Base-by-base conservation (phyloP, 2,888 invertebrate genomes). In the Meliscaeva auricollis region DNA sequence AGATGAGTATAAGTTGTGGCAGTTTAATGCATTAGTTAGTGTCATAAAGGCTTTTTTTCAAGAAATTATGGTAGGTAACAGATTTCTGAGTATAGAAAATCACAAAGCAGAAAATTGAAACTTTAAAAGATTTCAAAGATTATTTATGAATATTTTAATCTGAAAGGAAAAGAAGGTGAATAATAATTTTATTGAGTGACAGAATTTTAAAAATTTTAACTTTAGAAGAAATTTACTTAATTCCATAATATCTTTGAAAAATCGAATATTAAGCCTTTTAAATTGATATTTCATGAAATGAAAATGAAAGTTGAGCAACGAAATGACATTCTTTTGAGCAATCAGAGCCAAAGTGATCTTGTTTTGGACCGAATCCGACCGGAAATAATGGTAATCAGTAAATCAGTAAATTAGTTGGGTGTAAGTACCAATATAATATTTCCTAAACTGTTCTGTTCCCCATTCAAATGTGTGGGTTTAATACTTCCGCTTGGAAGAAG, bases 1-100 rank as follows among this genome's bases (percentile, higher is more conserved):
- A 58, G 69, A 54, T 58, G 38, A 64, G 46, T 50, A 70, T 41
- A 64, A 78, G 54, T 64, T 66, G 46, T 54, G 62, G 44, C 64
- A 62, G 48, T 60, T 72, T 26, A 62, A 60, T 48, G 60, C 35
- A 60, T 60, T 48, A 48, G 48, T 73, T 73, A 50, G 64, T 66
- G 66, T 66, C 66, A 66, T 66, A 66, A 35, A 41, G 66, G 32
- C n/a, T 66, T 66, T 26, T 26, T 26, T 26, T 26, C 26, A 32
- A 48, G 1, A 9, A 64, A 64, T n/a, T 46, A 48, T 62, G n/a
- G 15, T 52, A n/a, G 48, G 20, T 13, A 32, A 66, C 66, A 17
- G n/a, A 20, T 66, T 66, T 66, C n/a, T 50, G 9, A 46, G 35
- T 22, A 1, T 11, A 9, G 35, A 50, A 66, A 66, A 48, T 66